These are phyloP conservation scores for Sarotherodon lohbergeri DNA, from an alignment of 2,113 vertebrate species.

Conservation along the genomic window DNA sequence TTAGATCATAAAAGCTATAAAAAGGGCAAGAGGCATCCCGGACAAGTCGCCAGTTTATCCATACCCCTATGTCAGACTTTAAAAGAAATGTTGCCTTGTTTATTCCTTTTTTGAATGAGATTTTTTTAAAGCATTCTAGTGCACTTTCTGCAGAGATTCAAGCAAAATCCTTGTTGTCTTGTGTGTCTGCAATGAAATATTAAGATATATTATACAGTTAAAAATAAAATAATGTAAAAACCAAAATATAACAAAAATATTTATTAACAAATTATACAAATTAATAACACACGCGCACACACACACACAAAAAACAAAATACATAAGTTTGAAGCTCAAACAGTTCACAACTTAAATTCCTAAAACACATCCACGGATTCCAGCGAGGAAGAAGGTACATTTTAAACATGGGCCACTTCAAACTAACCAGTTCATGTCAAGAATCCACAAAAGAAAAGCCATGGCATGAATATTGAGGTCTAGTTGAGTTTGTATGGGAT, in stretches of 20 bases:
- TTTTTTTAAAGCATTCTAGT: not conserved
- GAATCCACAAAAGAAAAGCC: not conserved
- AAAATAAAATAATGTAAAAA: not conserved
- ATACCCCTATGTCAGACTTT: not conserved
- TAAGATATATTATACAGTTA: not conserved
- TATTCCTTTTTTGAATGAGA: not conserved
- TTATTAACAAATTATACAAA: not conserved
- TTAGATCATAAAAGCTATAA: not conserved
- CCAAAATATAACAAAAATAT: not conserved
- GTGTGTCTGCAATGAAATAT: not conserved
- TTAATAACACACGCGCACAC: rapidly evolving
- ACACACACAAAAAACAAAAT: not conserved
- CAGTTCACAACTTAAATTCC: not conserved
- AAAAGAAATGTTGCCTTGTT: not conserved
- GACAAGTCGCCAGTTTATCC: not conserved
- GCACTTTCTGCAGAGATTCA: not conserved
- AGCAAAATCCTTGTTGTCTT: not conserved
- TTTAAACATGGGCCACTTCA: not conserved
- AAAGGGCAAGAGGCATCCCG: not conserved
- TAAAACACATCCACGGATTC: not conserved
- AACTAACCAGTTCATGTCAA: not conserved
- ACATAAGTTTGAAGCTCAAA: not conserved
- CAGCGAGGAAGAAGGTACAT: not conserved
- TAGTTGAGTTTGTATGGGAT: not conserved
- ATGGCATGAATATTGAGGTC: not conserved